Percentiles rank a stretch among this genome's conserved stretches.
Evolutionary conservation across 1,140 invertebrate species (phyloP).

Genomic region (Heterodera carotae): DNA sequence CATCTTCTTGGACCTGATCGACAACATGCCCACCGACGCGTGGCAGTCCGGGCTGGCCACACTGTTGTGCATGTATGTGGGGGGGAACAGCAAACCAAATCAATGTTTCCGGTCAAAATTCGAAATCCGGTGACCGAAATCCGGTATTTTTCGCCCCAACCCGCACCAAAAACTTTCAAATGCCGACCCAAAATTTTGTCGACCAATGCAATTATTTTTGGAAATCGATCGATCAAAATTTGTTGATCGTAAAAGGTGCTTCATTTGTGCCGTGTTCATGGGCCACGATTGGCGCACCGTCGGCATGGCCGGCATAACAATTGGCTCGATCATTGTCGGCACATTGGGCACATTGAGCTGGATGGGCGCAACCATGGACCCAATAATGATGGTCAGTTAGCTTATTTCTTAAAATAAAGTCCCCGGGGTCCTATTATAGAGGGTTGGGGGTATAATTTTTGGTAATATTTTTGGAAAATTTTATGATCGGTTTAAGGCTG

Average conservation of each 20-base stretch:
- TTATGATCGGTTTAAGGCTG: constrained; percentile 48
- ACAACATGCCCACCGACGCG: constrained; percentile 67
- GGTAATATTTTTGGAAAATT: background rate
- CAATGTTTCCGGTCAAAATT: background rate
- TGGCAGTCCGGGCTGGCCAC: constrained; percentile 65
- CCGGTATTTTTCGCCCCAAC: no score
- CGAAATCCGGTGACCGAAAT: no score
- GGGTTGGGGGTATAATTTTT: no score
- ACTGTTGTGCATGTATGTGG: constrained; percentile 58
- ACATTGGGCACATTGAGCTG: constrained; percentile 66
- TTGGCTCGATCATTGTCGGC: constrained; percentile 65
- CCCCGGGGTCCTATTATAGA: no score
- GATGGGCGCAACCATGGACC: constrained; percentile 66
- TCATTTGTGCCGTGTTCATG: constrained; percentile 67
- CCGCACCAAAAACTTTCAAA: no score
- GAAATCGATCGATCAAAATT: background rate
- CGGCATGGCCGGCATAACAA: constrained; percentile 63
- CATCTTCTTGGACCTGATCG: constrained; percentile 66
- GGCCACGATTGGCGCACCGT: constrained; percentile 65
- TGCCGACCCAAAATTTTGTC: no score
- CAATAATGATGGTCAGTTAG: constrained; percentile 66
- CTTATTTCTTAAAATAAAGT: no score
- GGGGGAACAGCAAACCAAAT: no score
- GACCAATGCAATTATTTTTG: no score
- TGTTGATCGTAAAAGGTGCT: background rate